Base-by-base conservation (phyloP, 2,888 invertebrate species). In the Tridacna gigas region DNA sequence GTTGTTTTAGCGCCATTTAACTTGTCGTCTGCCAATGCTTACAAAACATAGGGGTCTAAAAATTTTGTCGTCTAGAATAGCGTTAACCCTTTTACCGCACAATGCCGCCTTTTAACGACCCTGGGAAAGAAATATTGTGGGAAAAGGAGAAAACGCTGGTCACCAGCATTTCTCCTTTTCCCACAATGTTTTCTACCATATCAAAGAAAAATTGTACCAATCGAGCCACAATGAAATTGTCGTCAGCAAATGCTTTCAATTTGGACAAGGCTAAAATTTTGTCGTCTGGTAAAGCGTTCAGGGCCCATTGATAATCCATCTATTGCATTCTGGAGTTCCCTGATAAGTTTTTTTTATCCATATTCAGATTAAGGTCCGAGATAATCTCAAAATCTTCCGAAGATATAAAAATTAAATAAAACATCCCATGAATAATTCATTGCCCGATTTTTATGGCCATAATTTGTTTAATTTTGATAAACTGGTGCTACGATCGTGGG, bases 351-450 rank as follows among this genome's bases (percentile, higher is more conserved):
- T 47, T n/a, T 67, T 51, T 51, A 13, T 51, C 25, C 51, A 26
- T 45, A 51, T 71, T 47, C 20, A 71, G 71, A 71, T 71, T 25
- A 51, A 13, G 20, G 26, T n/a, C 26, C 48, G 9, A 71, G 75
- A 75, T 75, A 45, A 75, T 75, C 75, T 47, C 47, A 75, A 75
- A 63, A 75, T 75, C 75, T 75, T 25, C 25, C 22, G 26, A 47
- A 61, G 63, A 63, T 75, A 61, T 61, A n/a, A 75, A 75, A 75
- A 63, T 75, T 63, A 25, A 75, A 63, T 63, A 75, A 75, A 63
- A 75, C 25, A 28, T 47, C 61, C n/a, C 47, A 75, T 75, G 75
- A 75, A 75, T 75, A 47, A 75, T 75, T 75, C 75, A 75, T 75
- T 61, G 61, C 63, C 47, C 47, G 28, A 75, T 63, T 71, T 71